Percentiles rank a stretch among this genome's conserved stretches.
These are phyloP conservation scores for Anabacerthia variegaticeps DNA, from an alignment of 2,797 vertebrate genomes.

Conservation along the genomic window DNA sequence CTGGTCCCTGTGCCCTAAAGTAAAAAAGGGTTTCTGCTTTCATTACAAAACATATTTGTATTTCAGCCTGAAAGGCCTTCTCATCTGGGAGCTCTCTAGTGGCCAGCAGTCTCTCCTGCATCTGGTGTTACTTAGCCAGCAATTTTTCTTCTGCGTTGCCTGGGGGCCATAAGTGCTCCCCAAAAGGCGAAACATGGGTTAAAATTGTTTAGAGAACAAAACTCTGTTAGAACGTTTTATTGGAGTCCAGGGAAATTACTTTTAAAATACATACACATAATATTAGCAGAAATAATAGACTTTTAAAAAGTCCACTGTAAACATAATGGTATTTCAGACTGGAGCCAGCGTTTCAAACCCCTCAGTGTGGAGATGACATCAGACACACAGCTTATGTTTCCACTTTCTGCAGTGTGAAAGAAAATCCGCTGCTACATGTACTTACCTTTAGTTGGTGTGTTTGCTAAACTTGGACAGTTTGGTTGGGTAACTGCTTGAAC, in stretches of 20 bases:
- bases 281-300: constrained; percentile 26
- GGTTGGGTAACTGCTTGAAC: background rate
- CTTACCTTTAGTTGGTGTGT: background rate
- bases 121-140: constrained; percentile 57
- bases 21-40: constrained; percentile 15
- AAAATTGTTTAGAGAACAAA: constrained; percentile 37
- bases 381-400: background rate
- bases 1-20: background rate
- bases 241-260: constrained; percentile 45
- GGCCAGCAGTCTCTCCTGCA: constrained; percentile 38
- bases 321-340: background rate
- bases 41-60: constrained; percentile 25
- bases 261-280: constrained; percentile 19
- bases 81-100: constrained; percentile 55
- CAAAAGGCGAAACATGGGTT: background rate
- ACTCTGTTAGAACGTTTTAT: background rate
- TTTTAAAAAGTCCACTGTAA: background rate
- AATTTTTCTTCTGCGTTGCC: constrained; percentile 15
- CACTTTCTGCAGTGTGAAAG: background rate
- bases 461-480: background rate
- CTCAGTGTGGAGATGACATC: background rate
- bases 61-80: constrained; percentile 12
- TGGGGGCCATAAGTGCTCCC: background rate
- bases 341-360: background rate
- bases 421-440: background rate